A percentile compares a stretch with the other conserved stretches of the same genome.
Evolutionary conservation across 2,113 vertebrate genomes (phyloP).

Genomic region (Ranitomeya variabilis): DNA sequence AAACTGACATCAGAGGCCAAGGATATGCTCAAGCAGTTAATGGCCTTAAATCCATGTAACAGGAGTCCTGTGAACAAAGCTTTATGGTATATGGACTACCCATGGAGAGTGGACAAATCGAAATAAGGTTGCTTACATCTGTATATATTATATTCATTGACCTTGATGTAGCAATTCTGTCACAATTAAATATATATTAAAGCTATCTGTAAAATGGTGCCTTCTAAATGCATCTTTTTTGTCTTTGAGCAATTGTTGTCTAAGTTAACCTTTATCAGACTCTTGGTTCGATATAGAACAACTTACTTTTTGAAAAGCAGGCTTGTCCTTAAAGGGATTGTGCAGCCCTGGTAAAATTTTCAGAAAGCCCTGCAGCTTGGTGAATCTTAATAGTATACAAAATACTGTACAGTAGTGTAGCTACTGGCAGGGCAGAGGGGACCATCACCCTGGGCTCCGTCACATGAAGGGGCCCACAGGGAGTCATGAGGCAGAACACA

Average conservation of each 20-base stretch:
- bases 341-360: too few species aligned
- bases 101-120: constrained; percentile 64
- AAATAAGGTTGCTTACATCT: not conserved
- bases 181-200: not conserved
- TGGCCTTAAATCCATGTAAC: constrained; percentile 74
- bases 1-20: constrained; percentile 79
- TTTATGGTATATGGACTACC: constrained; percentile 69
- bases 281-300: not conserved
- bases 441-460: too few species aligned
- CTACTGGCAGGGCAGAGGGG: too few species aligned
- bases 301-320: not conserved
- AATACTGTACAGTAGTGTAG: too few species aligned
- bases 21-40: constrained; percentile 80
- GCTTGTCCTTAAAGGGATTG: not conserved
- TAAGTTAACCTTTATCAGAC: not conserved
- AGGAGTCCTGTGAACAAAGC: constrained; percentile 73
- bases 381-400: too few species aligned
- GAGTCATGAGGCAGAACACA: too few species aligned
- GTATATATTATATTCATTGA: not conserved
- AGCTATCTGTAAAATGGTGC: not conserved
- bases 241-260: not conserved
- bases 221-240: not conserved
- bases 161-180: not conserved
- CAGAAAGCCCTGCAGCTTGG: too few species aligned
- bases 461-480: too few species aligned